Conservation (phyloP, 1,140 invertebrate species). For the Drosophila paulistorum region DNA sequence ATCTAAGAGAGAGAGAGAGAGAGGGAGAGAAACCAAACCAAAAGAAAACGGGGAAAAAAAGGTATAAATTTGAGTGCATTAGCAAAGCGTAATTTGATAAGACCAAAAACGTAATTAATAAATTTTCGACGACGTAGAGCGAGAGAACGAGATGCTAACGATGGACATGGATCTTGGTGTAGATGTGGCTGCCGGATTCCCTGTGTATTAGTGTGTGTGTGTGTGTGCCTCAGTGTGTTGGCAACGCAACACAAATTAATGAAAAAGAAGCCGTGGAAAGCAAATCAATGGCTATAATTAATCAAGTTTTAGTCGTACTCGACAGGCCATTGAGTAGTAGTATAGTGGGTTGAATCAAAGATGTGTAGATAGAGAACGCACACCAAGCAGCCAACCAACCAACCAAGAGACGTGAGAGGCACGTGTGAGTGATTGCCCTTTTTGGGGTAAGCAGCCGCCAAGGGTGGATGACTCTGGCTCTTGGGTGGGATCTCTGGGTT, state of each 20-base stretch:
- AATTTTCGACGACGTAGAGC: constrained; percentile 60
- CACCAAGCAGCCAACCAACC: background rate
- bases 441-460: background rate
- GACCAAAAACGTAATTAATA: constrained; percentile 80
- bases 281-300: constrained; percentile 80
- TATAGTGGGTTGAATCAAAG: constrained; percentile 2
- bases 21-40: constrained; percentile 54
- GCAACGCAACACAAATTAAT: constrained; percentile 70
- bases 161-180: constrained; percentile 9
- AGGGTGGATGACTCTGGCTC: background rate
- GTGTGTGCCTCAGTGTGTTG: constrained; percentile 15
- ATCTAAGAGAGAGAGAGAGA: too few species aligned
- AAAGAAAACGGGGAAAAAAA: constrained; percentile 48
- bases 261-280: constrained; percentile 73
- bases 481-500: background rate
- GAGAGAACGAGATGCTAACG: constrained; percentile 11
- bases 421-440: constrained; percentile 69
- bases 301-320: constrained; percentile 70
- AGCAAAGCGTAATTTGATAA: constrained; percentile 80
- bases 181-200: background rate
- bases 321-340: constrained; percentile 6
- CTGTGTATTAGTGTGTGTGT: background rate
- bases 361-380: constrained; percentile 1
- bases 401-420: constrained; percentile 10
- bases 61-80: constrained; percentile 81